These are phyloP conservation scores for Ctenochaetus hawaiiensis DNA, from an alignment of 2,797 vertebrate genomes.

Conservation along the genomic window DNA sequence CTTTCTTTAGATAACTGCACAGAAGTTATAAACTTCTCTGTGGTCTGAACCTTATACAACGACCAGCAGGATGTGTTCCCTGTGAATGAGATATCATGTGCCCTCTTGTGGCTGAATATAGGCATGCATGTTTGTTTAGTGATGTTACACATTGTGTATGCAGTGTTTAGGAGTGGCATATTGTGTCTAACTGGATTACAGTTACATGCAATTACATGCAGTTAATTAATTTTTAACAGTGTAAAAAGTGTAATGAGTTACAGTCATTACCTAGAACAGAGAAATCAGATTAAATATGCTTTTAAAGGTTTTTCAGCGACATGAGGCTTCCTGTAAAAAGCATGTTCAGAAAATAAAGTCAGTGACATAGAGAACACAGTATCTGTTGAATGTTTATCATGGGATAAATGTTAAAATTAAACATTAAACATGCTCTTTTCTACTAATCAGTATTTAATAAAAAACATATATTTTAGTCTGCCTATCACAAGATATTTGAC, in stretches of 20 bases:
- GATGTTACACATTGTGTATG: neutral
- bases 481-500: neutral
- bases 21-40: too few relatives aligned
- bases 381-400: neutral
- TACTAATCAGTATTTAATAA: too few relatives aligned
- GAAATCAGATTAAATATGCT: neutral
- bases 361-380: neutral
- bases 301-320: neutral
- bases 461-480: too few relatives aligned
- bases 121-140: constrained; percentile 7
- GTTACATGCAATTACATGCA: constrained; percentile 12
- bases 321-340: neutral
- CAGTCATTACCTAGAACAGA: neutral
- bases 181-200: constrained; percentile 14
- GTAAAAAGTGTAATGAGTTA: neutral
- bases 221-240: neutral
- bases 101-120: constrained; percentile 66
- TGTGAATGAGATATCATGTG: constrained; percentile 6
- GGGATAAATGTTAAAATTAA: neutral
- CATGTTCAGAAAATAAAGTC: neutral
- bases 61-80: neutral
- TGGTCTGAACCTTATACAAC: neutral
- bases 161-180: neutral
- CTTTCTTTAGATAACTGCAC: too few relatives aligned
- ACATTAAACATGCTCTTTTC: too few relatives aligned